These are phyloP conservation scores for Tragelaphus strepsiceros DNA, from an alignment of 2,113 vertebrate species.

Conservation along the genomic window DNA sequence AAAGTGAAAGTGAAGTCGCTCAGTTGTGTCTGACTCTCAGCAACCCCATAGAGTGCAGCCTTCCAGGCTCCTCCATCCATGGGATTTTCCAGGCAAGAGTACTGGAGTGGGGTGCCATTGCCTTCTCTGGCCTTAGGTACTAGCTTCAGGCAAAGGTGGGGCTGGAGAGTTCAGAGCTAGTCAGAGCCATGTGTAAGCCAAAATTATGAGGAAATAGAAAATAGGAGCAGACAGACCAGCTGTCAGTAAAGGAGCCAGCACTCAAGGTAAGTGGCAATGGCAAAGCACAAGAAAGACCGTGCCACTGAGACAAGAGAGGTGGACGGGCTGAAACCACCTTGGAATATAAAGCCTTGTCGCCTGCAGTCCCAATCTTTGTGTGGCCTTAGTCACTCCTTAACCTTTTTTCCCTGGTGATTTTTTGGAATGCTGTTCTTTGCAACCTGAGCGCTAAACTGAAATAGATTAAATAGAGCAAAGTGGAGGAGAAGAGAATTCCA, in stretches of 20 bases:
- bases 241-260: background rate
- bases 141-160: background rate
- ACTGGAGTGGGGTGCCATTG: too few species aligned
- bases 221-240: background rate
- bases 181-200: background rate
- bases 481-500: background rate
- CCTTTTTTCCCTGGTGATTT: background rate
- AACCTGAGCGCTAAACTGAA: background rate
- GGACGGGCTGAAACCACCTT: background rate
- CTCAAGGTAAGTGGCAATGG: fast-evolving
- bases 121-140: background rate
- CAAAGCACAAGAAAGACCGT: background rate
- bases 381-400: background rate
- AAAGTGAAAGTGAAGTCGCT: too few species aligned
- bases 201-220: background rate
- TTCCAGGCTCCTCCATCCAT: too few species aligned
- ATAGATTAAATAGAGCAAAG: background rate
- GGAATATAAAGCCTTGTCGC: background rate
- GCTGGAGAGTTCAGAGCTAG: background rate
- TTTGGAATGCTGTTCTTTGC: background rate
- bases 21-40: too few species aligned
- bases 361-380: background rate
- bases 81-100: too few species aligned
- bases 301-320: background rate
- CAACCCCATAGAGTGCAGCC: too few species aligned